Evolutionary conservation across 2,888 invertebrate genomes (phyloP), one percentile per base, ranked within the genome.

Genomic region (Venusia cambrica): DNA sequence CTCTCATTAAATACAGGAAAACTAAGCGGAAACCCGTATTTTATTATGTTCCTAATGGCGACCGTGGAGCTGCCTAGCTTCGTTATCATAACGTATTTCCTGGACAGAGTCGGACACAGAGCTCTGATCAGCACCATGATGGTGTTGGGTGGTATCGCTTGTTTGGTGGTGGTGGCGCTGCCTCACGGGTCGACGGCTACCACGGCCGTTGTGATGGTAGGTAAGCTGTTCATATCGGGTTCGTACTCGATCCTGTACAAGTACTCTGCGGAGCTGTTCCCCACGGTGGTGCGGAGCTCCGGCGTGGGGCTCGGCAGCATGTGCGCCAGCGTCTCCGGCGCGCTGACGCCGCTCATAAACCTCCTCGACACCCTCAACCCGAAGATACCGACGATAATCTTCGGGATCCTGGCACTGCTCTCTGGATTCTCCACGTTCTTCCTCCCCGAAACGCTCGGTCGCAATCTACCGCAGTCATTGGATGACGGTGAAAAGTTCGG

Each of bases 211-310:
- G 93, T 94, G 0, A 92, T 95, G 88, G 63, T 93, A 9, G 95
- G 95, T 0, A 96, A 96, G 73, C 88, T 95, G 14, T 92, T 94
- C 56, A 94, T 96, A 53, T 94, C 95, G 8, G 93, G 94, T 27
- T 94, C 95, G 0, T 96, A 94, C 71, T 95, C 94, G 1, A 93
- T 95, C 7, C 92, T 94, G 45, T 96, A 95, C 69, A 95, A 95
- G 62, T 96, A 95, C 69, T 95, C 95, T 0, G 95, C 95, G 0
- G 95, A 96, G 74, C 71, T 95, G 3, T 96, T 95, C 60, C 96
- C 95, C 0, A 96, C 96, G 0, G 95, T 95, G 0, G 90, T 96
- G 1, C 89, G 96, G 8, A 95, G 95, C 65, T 94, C 95, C 0
- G 95, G 94, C 0, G 89, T 96, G 52, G 95, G 96, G 0, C 78